Percentiles rank a stretch among this genome's conserved stretches.
Conservation (phyloP, 2,113 vertebrate species). For the Ranitomeya imitator region DNA sequence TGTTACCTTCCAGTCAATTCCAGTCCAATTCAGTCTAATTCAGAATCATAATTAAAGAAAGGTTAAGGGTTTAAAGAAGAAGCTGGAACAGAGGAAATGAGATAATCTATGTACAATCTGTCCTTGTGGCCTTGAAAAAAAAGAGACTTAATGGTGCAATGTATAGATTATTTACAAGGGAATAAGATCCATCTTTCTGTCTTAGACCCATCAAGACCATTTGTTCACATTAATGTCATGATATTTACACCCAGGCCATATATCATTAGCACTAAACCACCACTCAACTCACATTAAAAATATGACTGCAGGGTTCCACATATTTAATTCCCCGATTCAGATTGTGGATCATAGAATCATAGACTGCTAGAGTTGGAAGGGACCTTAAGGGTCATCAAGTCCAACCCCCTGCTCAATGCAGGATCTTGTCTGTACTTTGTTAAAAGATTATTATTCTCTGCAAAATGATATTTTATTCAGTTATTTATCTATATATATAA, state of each 20-base stretch:
- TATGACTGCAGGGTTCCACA: not conserved
- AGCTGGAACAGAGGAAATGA: not conserved
- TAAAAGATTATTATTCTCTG: not conserved
- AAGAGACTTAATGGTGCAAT: not conserved
- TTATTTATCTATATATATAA: too few relatives aligned
- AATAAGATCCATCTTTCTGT: not conserved
- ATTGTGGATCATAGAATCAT: too few relatives aligned
- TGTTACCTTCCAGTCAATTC: too few relatives aligned
- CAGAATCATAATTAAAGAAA: too few relatives aligned
- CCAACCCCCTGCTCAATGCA: too few relatives aligned
- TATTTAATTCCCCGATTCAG: too few relatives aligned
- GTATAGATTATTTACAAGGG: not conserved
- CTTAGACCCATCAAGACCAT: not conserved
- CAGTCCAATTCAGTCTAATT: too few relatives aligned
- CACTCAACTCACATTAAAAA: not conserved
- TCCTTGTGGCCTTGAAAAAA: not conserved
- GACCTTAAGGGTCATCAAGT: too few relatives aligned
- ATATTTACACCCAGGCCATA: not conserved
- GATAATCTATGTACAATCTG: not conserved
- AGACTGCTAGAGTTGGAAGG: too few relatives aligned
- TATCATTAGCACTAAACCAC: not conserved
- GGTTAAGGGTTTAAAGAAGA: not conserved
- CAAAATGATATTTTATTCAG: not conserved
- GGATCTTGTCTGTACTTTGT: not conserved
- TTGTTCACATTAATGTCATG: not conserved